Base-by-base conservation (phyloP, 2,113 vertebrate genomes). In the Cyphomyrus discorhynchus region DNA sequence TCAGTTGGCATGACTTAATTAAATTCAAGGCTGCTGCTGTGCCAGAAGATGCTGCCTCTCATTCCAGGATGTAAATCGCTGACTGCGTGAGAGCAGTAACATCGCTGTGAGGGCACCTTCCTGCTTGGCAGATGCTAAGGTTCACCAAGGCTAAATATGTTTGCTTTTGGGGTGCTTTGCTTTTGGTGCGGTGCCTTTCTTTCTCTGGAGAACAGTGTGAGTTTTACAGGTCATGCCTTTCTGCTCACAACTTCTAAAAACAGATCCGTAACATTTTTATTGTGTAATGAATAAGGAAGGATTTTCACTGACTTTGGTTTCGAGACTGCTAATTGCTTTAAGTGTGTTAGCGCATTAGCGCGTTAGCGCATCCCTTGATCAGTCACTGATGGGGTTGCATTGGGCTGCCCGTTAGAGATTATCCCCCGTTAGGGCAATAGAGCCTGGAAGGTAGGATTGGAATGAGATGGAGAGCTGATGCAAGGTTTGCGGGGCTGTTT, bases 121-220 rank as follows among this genome's bases (percentile, higher is more conserved):
- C 74, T 80, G 74, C 74, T 80, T 80, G 74, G 74, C 74, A 35
- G 35, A 80, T 80, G 74, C 31, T 80, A 80, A 80, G 74, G 74
- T 80, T 80, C 74, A 80, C 74, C 35, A 17, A 42, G 15, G 74
- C 74, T 80, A 80, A 80, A 19, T 42, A 42, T 80, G 74, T 80
- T 80, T 80, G 74, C 35, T 80, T 80, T 80, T 42, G 35, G 35
- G 74, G 74, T 17, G 31, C 6, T 39, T 42, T 42, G 31, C 4
- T 80, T 80, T 6, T 42, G 31, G 15, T 42, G 74, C 5, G 39
- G 24, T 24, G 19, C 8, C 9, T 49, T 10, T 84, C 8, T 5
- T n/a, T 13, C 62, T 84, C 45, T 5, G 39, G 42, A 42, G 82
- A 21, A 5, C 39, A 84, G 19, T 84, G 45, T 84, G 80, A 47